phyloP scores from a whole-genome alignment of 2,888 invertebrate species.

The Synanthedon vespiformis region DNA sequence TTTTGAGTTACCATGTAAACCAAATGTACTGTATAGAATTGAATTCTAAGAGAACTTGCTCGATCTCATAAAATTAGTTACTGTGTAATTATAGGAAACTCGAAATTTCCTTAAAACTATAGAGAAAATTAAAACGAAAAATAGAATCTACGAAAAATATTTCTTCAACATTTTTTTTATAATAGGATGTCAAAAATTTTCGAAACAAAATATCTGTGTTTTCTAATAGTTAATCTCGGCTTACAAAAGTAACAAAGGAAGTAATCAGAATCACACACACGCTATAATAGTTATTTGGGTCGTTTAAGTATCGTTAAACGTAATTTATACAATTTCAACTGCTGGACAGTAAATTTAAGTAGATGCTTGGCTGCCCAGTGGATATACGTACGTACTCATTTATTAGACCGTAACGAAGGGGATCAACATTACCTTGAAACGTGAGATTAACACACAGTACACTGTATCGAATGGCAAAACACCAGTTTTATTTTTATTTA shows the following conservation, averaged over 20 bases:
- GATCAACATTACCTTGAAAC: conserved; percentile 34
- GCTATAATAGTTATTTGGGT: background rate
- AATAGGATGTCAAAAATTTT: too few relatives aligned
- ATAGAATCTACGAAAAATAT: too few relatives aligned
- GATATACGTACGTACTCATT: conserved; percentile 2
- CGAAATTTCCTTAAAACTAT: too few relatives aligned
- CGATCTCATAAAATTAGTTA: too few relatives aligned
- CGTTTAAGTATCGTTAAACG: background rate
- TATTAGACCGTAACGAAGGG: conserved; percentile 42
- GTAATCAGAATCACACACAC: background rate
- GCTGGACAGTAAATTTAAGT: background rate
- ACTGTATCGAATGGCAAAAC: conserved; percentile 30
- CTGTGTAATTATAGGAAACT: too few relatives aligned
- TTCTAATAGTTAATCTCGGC: too few relatives aligned
- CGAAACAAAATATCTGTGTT: too few relatives aligned
- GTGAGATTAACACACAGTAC: conserved; percentile 16
- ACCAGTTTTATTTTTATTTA: conserved; percentile 5
- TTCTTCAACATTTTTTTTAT: too few relatives aligned
- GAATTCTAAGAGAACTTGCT: too few relatives aligned
- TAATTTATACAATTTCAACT: background rate
- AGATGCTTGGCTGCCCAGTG: background rate
- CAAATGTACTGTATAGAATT: too few relatives aligned
- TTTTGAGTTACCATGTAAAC: too few relatives aligned
- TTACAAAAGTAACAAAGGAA: background rate
- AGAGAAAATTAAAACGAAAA: too few relatives aligned